Evolutionary conservation across 2,113 vertebrate species (phyloP).

Genomic region (Albula glossodonta): DNA sequence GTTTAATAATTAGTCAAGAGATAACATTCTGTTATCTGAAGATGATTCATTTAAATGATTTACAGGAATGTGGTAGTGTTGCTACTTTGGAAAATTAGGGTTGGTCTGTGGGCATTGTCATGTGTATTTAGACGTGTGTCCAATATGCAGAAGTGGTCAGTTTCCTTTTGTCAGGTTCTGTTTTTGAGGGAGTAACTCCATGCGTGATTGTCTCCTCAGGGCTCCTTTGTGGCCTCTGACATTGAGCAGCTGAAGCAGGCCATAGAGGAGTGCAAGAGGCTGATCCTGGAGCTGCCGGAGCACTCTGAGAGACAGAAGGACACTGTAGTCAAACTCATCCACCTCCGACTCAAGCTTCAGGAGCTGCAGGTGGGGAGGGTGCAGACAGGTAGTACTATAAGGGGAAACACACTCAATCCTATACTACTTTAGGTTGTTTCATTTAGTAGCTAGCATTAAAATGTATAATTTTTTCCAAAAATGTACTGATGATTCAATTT

Average conservation of each 20-base stretch:
- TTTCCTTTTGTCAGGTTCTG: not conserved
- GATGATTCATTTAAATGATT: too few relatives aligned
- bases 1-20: too few relatives aligned
- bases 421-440: not conserved
- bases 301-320: conserved; percentile 94
- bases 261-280: conserved; percentile 90
- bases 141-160: not conserved
- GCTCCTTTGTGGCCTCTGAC: conserved; percentile 85
- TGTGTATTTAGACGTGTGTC: not conserved
- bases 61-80: too few relatives aligned
- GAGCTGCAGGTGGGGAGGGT: conserved; percentile 82
- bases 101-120: not conserved
- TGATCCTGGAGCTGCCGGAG: conserved; percentile 88
- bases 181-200: not conserved
- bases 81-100: not conserved
- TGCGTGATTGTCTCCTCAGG: conserved; percentile 61
- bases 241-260: conserved; percentile 85
- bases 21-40: too few relatives aligned
- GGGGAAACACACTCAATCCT: not conserved
- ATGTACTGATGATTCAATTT: too few relatives aligned
- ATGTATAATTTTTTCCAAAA: too few relatives aligned
- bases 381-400: not conserved
- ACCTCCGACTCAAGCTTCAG: conserved; percentile 93
- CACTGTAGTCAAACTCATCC: conserved; percentile 91
- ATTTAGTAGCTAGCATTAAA: too few relatives aligned